A percentile compares a stretch with the other conserved stretches of the same genome.
These are phyloP conservation scores for Galerucella pusilla DNA, from an alignment of 2,888 invertebrate species.

Conservation along the genomic window DNA sequence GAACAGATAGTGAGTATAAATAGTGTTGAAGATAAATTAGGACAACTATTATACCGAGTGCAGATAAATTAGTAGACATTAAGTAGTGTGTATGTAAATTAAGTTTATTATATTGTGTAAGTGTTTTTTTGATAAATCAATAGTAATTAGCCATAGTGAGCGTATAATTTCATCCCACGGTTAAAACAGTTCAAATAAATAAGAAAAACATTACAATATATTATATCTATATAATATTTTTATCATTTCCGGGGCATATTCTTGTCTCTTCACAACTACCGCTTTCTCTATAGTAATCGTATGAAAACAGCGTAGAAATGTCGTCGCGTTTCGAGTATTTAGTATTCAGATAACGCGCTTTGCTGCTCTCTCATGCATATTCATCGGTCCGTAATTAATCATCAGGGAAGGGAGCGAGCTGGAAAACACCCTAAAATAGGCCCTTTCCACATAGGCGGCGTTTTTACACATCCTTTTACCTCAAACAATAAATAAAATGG, in stretches of 20 bases:
- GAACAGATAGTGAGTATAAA: too few species aligned
- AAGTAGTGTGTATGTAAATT: too few species aligned
- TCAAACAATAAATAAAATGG: not conserved
- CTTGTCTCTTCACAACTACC: slow-evolving; percentile 44
- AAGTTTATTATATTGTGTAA: too few species aligned
- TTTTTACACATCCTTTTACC: not conserved
- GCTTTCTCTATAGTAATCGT: slow-evolving; percentile 49
- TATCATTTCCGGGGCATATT: slow-evolving; percentile 4
- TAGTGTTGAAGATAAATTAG: too few species aligned
- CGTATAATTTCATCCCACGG: too few species aligned
- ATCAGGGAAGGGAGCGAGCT: slow-evolving; percentile 56
- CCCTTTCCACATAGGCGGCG: slow-evolving; percentile 32
- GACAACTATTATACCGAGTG: too few species aligned
- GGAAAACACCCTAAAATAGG: slow-evolving; percentile 48
- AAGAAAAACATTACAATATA: too few species aligned
- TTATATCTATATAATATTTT: too few species aligned
- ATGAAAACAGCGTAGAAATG: slow-evolving; percentile 50
- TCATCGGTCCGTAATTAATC: slow-evolving; percentile 64
- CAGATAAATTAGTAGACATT: too few species aligned
- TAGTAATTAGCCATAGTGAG: too few species aligned
- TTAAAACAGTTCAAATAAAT: too few species aligned
- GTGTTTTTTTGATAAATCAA: too few species aligned
- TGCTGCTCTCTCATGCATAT: slow-evolving; percentile 62
- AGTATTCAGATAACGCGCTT: slow-evolving; percentile 61
- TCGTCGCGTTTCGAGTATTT: slow-evolving; percentile 58